These are phyloP conservation scores for Hydrochoerus hydrochaeris DNA, from an alignment of 2,113 vertebrate species.

Conservation along the genomic window DNA sequence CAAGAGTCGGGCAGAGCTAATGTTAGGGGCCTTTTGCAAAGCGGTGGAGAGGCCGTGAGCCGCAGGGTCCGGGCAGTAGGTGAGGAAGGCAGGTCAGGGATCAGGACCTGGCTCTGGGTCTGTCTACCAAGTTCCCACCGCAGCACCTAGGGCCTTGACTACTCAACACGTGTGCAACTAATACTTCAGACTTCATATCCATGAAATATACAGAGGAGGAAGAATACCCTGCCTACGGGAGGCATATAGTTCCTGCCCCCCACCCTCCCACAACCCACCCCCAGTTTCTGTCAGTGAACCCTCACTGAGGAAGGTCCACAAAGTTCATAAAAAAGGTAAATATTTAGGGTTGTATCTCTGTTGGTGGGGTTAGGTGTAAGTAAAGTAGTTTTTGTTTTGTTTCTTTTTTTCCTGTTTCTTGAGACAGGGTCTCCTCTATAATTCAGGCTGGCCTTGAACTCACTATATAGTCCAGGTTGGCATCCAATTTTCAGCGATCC, in stretches of 20 bases:
- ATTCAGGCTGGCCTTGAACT: not conserved
- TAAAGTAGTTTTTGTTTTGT: not conserved
- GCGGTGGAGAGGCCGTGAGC: not conserved
- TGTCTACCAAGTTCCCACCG: not conserved
- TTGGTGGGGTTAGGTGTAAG: not conserved
- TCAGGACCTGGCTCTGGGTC: not conserved
- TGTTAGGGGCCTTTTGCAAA: not conserved
- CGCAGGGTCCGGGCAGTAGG: not conserved
- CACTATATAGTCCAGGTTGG: not conserved
- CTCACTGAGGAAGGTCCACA: not conserved
- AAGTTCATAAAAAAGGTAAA: not conserved
- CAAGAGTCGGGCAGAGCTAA: not conserved
- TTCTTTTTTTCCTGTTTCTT: not conserved
- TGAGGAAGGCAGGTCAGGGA: not conserved
- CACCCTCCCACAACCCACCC: no score
- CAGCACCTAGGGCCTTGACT: not conserved
- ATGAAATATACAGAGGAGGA: not conserved
- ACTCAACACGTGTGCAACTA: not conserved
- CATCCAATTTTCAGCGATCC: not conserved
- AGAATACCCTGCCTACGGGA: not conserved
- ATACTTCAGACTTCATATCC: not conserved
- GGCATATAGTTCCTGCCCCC: not conserved
- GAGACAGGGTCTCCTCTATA: not conserved
- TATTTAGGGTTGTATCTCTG: not conserved
- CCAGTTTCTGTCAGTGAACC: not conserved